These are phyloP conservation scores for Oreochromis grahami DNA, from an alignment of 2,797 vertebrate genomes.

Conservation along the genomic window DNA sequence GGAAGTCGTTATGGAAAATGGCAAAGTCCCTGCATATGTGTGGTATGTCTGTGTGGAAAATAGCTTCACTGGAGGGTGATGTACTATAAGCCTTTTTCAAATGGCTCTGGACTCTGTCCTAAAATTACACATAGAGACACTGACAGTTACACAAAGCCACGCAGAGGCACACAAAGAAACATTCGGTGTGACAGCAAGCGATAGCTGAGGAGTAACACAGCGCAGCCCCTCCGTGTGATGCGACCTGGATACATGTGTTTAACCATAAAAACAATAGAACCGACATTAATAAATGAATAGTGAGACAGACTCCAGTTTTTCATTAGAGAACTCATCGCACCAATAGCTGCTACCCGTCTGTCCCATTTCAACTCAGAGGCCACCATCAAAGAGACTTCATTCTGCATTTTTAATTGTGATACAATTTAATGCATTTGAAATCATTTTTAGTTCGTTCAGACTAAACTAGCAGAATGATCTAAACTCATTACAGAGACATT, in stretches of 20 bases:
- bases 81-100: background rate
- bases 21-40: background rate
- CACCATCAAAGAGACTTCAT: background rate
- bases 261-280: constrained; percentile 49
- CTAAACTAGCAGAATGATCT: background rate
- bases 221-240: constrained; percentile 27
- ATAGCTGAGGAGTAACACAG: constrained; percentile 25
- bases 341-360: background rate
- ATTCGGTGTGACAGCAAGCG: constrained; percentile 21
- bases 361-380: background rate
- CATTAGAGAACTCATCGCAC: background rate
- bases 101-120: constrained; percentile 46
- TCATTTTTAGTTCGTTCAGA: background rate
- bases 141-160: constrained; percentile 29
- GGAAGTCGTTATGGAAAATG: background rate
- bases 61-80: constrained; percentile 10
- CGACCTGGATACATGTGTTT: constrained; percentile 37
- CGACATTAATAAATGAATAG: constrained; percentile 11
- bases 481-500: background rate
- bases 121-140: constrained; percentile 27
- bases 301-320: background rate
- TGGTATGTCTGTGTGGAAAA: constrained; percentile 4
- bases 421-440: background rate
- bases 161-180: constrained; percentile 34
- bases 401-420: background rate